These are phyloP conservation scores for Folsomia candida DNA, from an alignment of 2,888 invertebrate genomes.

Conservation along the genomic window DNA sequence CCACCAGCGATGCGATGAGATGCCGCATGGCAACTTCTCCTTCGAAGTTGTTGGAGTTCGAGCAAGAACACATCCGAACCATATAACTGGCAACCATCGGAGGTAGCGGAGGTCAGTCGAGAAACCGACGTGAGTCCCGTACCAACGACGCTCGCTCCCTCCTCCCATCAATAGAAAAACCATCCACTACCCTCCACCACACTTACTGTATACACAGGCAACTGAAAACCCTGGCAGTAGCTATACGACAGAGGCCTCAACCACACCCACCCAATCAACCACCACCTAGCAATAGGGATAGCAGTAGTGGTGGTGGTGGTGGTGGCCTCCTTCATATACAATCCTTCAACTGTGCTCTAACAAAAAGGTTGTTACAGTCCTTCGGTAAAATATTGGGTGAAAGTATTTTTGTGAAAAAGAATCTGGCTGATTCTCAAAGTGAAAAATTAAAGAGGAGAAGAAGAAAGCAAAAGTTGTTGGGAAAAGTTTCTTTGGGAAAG, in stretches of 20 bases:
- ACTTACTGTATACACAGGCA: too few relatives aligned
- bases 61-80: not conserved
- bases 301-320: too few relatives aligned
- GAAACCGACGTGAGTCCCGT: not conserved
- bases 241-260: not conserved
- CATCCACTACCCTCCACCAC: not conserved
- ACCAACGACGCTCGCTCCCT: not conserved
- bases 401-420: too few relatives aligned
- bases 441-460: too few relatives aligned
- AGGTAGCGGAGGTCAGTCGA: constrained; percentile 4
- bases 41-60: not conserved
- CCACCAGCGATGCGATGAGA: not conserved
- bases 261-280: not conserved
- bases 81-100: not conserved
- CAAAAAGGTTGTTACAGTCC: too few relatives aligned
- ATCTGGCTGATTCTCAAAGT: too few relatives aligned
- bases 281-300: too few relatives aligned
- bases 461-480: not conserved
- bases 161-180: not conserved
- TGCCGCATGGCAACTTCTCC: constrained; percentile 1
- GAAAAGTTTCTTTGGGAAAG: not conserved
- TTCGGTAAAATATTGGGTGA: too few relatives aligned
- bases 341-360: too few relatives aligned
- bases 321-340: too few relatives aligned
- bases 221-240: not conserved